Evolutionary conservation across 1,140 invertebrate genomes (phyloP).

Genomic region (Antheraea mylitta): DNA sequence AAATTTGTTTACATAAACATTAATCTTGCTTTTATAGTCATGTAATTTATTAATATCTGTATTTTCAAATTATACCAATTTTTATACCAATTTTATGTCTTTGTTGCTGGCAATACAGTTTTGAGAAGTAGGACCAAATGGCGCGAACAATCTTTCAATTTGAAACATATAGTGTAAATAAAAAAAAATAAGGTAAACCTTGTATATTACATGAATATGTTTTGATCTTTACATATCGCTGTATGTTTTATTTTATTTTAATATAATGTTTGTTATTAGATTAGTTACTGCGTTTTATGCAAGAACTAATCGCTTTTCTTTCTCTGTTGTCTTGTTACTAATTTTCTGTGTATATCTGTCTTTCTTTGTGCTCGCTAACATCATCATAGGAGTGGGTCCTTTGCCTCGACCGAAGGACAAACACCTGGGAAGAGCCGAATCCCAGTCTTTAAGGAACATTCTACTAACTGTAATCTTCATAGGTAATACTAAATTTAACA

Average conservation of each 20-base stretch:
- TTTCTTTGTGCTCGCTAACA: conserved; percentile 60
- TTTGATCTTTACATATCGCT: neutral
- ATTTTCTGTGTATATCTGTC: conserved; percentile 61
- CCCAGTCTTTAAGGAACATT: conserved; percentile 69
- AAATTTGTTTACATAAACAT: too few species aligned
- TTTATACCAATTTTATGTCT: too few species aligned
- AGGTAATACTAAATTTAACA: conserved; percentile 50
- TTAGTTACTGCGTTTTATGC: conserved; percentile 34
- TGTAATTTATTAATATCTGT: too few species aligned
- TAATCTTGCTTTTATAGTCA: too few species aligned
- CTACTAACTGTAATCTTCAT: conserved; percentile 69
- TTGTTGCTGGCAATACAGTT: too few species aligned
- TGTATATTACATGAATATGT: neutral
- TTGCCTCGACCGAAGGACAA: conserved; percentile 69
- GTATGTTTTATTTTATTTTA: neutral
- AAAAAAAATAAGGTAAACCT: neutral
- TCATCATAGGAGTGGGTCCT: conserved; percentile 71
- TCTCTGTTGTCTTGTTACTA: conserved; percentile 53
- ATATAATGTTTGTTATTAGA: conserved; percentile 11
- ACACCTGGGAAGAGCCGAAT: conserved; percentile 70
- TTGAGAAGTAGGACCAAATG: too few species aligned
- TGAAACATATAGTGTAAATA: neutral
- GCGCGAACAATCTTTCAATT: too few species aligned
- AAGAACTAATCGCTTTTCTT: conserved; percentile 44
- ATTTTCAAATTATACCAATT: too few species aligned